Evolutionary conservation across 2,888 invertebrate genomes (phyloP).

Genomic region (Philonicus albiceps): DNA sequence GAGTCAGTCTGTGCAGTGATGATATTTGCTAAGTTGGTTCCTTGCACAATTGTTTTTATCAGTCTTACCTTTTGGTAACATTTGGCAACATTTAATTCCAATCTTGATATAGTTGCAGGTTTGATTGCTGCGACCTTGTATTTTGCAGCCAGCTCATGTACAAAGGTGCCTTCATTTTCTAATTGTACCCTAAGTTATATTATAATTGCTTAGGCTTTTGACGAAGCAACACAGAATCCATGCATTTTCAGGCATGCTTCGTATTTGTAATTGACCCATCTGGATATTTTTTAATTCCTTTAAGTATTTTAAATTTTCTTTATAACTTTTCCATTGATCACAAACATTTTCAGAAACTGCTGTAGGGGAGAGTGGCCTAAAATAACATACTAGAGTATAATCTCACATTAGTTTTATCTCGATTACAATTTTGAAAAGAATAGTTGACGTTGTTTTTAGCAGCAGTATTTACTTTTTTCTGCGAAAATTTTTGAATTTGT

Average conservation of each 20-base stretch:
- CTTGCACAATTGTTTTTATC: not conserved
- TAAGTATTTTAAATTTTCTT: not conserved
- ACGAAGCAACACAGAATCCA: not conserved
- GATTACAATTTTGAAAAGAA: too few relatives aligned
- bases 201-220: not conserved
- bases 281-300: not conserved
- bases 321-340: not conserved
- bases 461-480: too few relatives aligned
- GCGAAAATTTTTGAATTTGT: too few relatives aligned
- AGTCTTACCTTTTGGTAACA: not conserved
- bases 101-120: not conserved
- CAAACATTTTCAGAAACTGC: not conserved
- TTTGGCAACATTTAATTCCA: not conserved
- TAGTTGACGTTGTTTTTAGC: too few relatives aligned
- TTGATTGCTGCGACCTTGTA: not conserved
- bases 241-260: not conserved
- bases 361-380: too few relatives aligned
- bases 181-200: not conserved
- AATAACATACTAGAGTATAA: too few relatives aligned
- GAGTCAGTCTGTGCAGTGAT: not conserved
- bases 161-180: not conserved
- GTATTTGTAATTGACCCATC: not conserved
- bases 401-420: too few relatives aligned
- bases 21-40: not conserved
- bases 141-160: not conserved